Evolutionary conservation across 2,113 vertebrate genomes (phyloP).

Genomic region (Mobula birostris): DNA sequence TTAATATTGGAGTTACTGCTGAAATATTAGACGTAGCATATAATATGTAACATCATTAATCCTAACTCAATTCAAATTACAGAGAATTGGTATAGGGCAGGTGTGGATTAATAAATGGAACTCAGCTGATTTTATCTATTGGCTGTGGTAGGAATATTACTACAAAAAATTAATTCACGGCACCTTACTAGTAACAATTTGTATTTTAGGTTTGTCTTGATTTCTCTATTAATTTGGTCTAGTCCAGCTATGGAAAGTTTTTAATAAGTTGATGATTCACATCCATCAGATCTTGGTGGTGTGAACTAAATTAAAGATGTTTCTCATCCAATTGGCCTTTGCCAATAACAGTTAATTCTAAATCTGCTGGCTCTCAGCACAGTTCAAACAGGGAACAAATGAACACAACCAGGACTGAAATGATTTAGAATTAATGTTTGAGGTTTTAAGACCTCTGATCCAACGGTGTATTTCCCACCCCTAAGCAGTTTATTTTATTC

Average conservation of each 20-base stretch:
- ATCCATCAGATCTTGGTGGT: neutral
- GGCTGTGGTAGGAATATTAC: neutral
- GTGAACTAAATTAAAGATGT: neutral
- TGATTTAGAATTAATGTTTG: neutral
- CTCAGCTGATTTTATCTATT: neutral
- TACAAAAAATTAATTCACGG: neutral
- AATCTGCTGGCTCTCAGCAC: neutral
- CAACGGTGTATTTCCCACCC: neutral
- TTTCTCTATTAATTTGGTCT: too few relatives aligned
- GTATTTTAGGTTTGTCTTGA: neutral
- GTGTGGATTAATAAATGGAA: neutral
- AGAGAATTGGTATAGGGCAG: neutral
- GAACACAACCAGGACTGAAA: neutral
- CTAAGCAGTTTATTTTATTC: neutral
- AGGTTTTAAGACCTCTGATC: neutral
- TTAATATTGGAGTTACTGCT: neutral
- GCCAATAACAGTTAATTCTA: neutral
- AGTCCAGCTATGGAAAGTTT: neutral
- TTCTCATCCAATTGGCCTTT: neutral
- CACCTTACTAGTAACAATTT: neutral
- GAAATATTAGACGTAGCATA: neutral
- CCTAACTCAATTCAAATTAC: neutral
- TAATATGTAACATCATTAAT: neutral
- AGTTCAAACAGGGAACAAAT: neutral
- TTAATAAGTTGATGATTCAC: neutral